phyloP scores from a whole-genome alignment of 2,113 vertebrate species.

The Dissostichus mawsoni region DNA sequence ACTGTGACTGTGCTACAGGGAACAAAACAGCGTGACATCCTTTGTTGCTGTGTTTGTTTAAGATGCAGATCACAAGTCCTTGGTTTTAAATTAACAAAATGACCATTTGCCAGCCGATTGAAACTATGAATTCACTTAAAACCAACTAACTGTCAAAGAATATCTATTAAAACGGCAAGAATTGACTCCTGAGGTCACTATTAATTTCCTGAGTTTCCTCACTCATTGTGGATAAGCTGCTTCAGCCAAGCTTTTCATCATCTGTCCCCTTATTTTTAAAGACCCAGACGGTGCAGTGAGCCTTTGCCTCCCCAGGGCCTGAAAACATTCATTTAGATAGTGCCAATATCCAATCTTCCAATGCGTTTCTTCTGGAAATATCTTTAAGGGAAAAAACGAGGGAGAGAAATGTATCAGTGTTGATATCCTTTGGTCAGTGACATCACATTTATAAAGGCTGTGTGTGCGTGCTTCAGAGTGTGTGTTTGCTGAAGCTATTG shows the following conservation, averaged over 20 bases:
- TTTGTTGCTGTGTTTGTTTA: slow-evolving; percentile 35
- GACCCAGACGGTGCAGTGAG: slow-evolving; percentile 54
- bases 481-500: slow-evolving; percentile 63
- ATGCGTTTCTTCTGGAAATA: slow-evolving; percentile 72
- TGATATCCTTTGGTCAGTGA: slow-evolving; percentile 74
- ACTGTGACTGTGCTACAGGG: slow-evolving; percentile 2
- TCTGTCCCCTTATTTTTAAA: slow-evolving; percentile 65
- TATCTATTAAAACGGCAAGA: slow-evolving; percentile 33
- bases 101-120: neutral
- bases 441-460: slow-evolving; percentile 76
- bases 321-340: slow-evolving; percentile 80
- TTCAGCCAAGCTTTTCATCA: slow-evolving; percentile 65
- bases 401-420: slow-evolving; percentile 73
- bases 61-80: slow-evolving; percentile 39
- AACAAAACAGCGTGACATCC: slow-evolving; percentile 15
- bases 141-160: slow-evolving; percentile 16
- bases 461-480: slow-evolving; percentile 27
- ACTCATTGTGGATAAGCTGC: slow-evolving; percentile 60
- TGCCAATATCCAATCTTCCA: slow-evolving; percentile 78
- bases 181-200: slow-evolving; percentile 55
- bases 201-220: slow-evolving; percentile 73
- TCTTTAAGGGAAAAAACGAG: slow-evolving; percentile 69
- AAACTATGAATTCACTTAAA: slow-evolving; percentile 32
- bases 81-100: slow-evolving; percentile 35
- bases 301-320: slow-evolving; percentile 56